These are phyloP conservation scores for Gadopsis bispinosus DNA, from an alignment of 2,797 vertebrate species.

Conservation along the genomic window DNA sequence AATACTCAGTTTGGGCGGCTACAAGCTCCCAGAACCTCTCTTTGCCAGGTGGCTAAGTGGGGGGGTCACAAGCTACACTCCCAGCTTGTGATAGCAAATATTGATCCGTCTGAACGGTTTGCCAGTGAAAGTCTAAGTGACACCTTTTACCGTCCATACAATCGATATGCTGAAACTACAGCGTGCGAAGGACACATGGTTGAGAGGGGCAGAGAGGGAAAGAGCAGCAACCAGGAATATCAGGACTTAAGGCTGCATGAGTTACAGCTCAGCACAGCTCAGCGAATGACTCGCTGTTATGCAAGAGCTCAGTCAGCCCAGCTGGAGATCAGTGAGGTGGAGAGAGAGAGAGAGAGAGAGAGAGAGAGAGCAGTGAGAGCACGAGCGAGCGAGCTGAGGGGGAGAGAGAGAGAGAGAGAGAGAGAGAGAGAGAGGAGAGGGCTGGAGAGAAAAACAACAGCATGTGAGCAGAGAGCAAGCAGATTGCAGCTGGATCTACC, in stretches of 20 bases:
- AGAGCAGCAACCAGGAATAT: slow-evolving; percentile 67
- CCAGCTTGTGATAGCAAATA: slow-evolving; percentile 1
- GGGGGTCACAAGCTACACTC: neutral
- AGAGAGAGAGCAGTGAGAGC: slow-evolving; percentile 47
- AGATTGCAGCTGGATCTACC: slow-evolving; percentile 69
- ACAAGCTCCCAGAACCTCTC: no score
- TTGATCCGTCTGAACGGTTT: slow-evolving; percentile 9
- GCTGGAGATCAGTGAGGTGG: slow-evolving; percentile 72
- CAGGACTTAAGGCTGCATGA: slow-evolving; percentile 79
- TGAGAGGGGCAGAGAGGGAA: slow-evolving; percentile 40
- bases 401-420: slow-evolving; percentile 40
- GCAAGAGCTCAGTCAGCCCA: slow-evolving; percentile 82
- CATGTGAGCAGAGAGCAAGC: slow-evolving; percentile 54
- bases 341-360: slow-evolving; percentile 40
- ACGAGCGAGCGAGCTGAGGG: slow-evolving; percentile 46
- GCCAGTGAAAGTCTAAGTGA: neutral
- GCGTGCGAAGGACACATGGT: slow-evolving; percentile 1
- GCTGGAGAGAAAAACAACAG: slow-evolving; percentile 43
- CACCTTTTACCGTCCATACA: neutral
- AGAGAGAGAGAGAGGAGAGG: slow-evolving; percentile 49
- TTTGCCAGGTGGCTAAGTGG: neutral
- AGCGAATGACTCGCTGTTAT: slow-evolving; percentile 78
- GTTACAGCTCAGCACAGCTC: slow-evolving; percentile 78
- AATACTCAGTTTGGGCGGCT: neutral
- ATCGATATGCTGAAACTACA: neutral